A percentile compares a stretch with the other conserved stretches of the same genome.
Conservation (phyloP, 2,113 vertebrate genomes). For the Lampris incognitus region DNA sequence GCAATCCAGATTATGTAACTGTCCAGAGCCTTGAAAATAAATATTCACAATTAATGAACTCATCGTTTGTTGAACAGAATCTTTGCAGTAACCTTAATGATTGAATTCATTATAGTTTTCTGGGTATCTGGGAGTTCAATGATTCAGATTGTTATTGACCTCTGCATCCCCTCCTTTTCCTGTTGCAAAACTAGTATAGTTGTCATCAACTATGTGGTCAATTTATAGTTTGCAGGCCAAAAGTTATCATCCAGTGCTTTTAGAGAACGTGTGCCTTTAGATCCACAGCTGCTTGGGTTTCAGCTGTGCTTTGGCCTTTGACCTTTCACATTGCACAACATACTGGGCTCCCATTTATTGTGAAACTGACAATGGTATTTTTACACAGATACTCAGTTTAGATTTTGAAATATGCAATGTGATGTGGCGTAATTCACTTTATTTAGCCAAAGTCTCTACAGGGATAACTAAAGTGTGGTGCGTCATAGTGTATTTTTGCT, state of each 20-base stretch:
- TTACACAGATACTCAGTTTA: slow-evolving; percentile 42
- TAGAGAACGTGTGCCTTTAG: slow-evolving; percentile 20
- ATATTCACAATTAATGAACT: slow-evolving; percentile 36
- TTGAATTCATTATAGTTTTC: slow-evolving; percentile 15
- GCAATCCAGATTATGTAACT: slow-evolving; percentile 57
- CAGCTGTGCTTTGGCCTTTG: slow-evolving; percentile 30
- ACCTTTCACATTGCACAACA: slow-evolving; percentile 27
- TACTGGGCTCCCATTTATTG: slow-evolving; percentile 43
- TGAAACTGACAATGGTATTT: slow-evolving; percentile 32
- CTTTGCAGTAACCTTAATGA: slow-evolving; percentile 27
- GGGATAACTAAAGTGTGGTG: no score
- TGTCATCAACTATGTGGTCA: not conserved
- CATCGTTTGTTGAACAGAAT: slow-evolving; percentile 43
- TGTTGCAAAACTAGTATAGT: not conserved
- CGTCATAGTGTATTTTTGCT: not conserved
- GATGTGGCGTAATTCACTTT: no score
- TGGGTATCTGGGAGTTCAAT: slow-evolving; percentile 5
- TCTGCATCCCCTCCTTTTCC: not conserved
- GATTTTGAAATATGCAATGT: no score
- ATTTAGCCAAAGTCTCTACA: no score
- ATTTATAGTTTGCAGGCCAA: not conserved
- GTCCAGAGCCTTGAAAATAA: slow-evolving; percentile 32
- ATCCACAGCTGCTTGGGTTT: slow-evolving; percentile 23
- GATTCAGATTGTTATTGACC: not conserved
- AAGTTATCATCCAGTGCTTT: not conserved